These are phyloP conservation scores for Circaetus gallicus DNA, from an alignment of 2,113 vertebrate genomes.

Conservation along the genomic window DNA sequence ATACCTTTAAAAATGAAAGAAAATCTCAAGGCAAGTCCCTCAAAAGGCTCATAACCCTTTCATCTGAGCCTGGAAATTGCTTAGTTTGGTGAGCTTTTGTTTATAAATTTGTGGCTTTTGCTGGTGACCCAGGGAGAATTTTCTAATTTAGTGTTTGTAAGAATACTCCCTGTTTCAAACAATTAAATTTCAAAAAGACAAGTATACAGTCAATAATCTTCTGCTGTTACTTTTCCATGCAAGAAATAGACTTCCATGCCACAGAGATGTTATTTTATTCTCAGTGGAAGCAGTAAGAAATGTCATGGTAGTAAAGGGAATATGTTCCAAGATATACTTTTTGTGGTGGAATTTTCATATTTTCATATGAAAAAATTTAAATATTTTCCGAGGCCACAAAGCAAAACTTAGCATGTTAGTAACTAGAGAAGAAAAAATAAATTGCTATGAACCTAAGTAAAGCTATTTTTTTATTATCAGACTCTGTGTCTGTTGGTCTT, in stretches of 20 bases:
- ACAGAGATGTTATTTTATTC: neutral
- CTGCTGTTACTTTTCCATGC: neutral
- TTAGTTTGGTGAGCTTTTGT: neutral
- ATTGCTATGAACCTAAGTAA: neutral
- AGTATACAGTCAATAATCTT: neutral
- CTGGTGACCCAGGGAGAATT: neutral
- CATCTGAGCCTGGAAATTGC: neutral
- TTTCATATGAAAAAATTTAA: neutral
- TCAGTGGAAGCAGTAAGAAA: neutral
- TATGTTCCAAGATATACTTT: neutral
- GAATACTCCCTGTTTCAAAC: neutral
- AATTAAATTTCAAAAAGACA: neutral
- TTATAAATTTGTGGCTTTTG: neutral
- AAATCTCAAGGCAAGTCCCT: neutral
- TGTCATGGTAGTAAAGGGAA: neutral
- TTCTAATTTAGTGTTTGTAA: neutral
- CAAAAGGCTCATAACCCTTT: neutral
- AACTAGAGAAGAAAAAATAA: neutral
- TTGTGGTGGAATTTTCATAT: neutral
- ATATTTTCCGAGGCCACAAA: neutral
- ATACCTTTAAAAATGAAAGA: neutral
- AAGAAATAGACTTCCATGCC: neutral
- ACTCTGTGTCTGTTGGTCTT: neutral
- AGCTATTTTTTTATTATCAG: neutral
- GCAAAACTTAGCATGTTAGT: neutral